Base-by-base conservation (phyloP, 2,113 vertebrate species). In the Stictonetta naevosa region DNA sequence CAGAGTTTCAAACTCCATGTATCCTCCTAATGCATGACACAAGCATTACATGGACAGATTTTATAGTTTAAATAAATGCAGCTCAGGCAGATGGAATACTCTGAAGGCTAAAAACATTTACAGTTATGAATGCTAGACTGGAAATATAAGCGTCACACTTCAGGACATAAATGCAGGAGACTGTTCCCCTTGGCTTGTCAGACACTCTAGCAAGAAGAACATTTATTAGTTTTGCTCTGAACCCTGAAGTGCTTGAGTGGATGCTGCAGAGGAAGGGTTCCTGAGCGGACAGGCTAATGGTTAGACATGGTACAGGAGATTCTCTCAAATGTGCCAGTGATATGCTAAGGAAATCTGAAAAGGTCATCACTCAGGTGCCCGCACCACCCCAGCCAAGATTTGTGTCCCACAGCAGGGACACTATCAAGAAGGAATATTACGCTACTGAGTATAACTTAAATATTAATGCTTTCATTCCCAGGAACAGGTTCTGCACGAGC, bases 101-200 rank as follows among this genome's bases (percentile, higher is more conserved):
- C 21, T 50, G 40, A 90, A 88, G 3, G 1, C 67, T 34, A 73
- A 7, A 73, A 92, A 73, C 20, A 34, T 13, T 31, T 48, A 76
- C 42, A 79, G 68, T 36, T 69, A 58, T 8, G 40, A 94, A 66
- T 29, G 50, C 19, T 33, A 63, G 10, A 5, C 40, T 71, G 64
- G 36, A 58, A 74, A 73, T 6, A 0, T 10, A 77, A 87, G 71
- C 0, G 0, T 22, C 53, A 31, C 0, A 3, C 40, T 55, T 72
- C 26, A 52, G 40, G n/a, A 69, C 55, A 74, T 22, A 13, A 90
- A 90, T 55, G 33, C 50, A 69, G 72, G 20, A 55, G 1, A 62
- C 44, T 0, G 0, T 15, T 87, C 36, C 56, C 58, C 29, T 52
- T 84, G 18, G 63, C 52, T 71, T 31, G 16, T 48, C 68, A 71